Evolutionary conservation across 2,888 invertebrate genomes (phyloP), one percentile per base, ranked within the genome.

Genomic region (Acronicta alni): DNA sequence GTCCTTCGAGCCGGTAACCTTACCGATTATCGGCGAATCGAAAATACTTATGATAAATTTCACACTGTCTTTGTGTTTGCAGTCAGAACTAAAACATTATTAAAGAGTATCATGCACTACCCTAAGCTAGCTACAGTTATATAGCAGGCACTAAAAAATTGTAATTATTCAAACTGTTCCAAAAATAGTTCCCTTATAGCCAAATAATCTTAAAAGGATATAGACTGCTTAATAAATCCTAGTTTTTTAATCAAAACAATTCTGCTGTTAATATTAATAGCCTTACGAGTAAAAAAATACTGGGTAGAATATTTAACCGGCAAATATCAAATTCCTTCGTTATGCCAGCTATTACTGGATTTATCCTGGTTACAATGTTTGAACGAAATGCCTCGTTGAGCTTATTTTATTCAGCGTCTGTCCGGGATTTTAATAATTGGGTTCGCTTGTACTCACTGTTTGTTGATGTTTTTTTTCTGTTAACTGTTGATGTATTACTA

Each of bases 131-230:
- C 46, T 41, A 38, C 14, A 30, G 26, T 16, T 16, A 15, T 38
- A 58, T 20, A 54, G 12, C 38, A 32, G 46, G 54, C 44, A 59
- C 67, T 55, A 71, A 66, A 72, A 72, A 72, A 68, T 72, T 67
- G n/a, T n/a, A n/a, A n/a, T n/a, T n/a, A n/a, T n/a, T n/a, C n/a
- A n/a, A n/a, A n/a, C n/a, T n/a, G n/a, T n/a, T n/a, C n/a, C n/a
- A n/a, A n/a, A n/a, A n/a, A n/a, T n/a, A n/a, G n/a, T n/a, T n/a
- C n/a, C n/a, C n/a, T n/a, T n/a, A n/a, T n/a, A n/a, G n/a, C n/a
- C 20, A 5, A 20, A 20, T 4, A 20, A 20, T 20, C 2, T 20
- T 7, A 23, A 23, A 23, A 7, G 23, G 4, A 23, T 7, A 23
- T 23, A 23, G 7, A 23, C 5, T 20, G 2, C 5, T 4, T 20